Evolutionary conservation across 2,797 vertebrate species (phyloP), one percentile per base, ranked within the genome.

Genomic region (Harpagifer antarcticus): DNA sequence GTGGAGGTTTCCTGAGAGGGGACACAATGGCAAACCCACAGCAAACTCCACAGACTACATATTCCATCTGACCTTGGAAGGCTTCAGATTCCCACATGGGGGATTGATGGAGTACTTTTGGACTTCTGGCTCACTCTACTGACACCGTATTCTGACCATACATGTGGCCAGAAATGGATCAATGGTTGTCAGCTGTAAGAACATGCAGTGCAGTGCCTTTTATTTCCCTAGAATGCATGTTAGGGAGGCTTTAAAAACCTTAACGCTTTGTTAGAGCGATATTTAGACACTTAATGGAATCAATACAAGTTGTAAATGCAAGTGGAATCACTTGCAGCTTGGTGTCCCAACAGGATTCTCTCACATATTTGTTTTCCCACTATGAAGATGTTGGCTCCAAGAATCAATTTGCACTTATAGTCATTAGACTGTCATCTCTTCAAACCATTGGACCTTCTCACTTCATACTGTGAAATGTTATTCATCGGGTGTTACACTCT

Each of bases 371-470:
- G 43, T 44, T 37, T 37, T 27, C 7, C 44, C 7, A 13, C 48
- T 4, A 15, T 54, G 47, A 9, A 14, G 42, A 37, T 20, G 16
- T 12, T 5, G 9, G 5, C 42, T 54, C 20, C 40, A 3, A 15
- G 33, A 20, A 14, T 45, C 7, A 3, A 61, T 42, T 44, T 48
- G 55, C 60, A 61, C 56, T 68, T 47, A 19, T 33, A 37, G 31
- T 20, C 64, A 69, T 64, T 60, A 69, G 27, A 61, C 48, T 33
- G 27, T 43, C 5, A 31, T 58, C 9, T 60, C 48, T 31, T 77
- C 49, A 72, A 63, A 59, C 55, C 49, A 4, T 12, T 15, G 16
- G 58, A 37, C 13, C 37, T 9, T 59, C 33, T 56, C 56, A 45
- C 40, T 40, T 67, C 16, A 40, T 0, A 27, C 5, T 31, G 44